These are phyloP conservation scores for Calliopum simillimum DNA, from an alignment of 2,888 invertebrate genomes.

Conservation along the genomic window DNA sequence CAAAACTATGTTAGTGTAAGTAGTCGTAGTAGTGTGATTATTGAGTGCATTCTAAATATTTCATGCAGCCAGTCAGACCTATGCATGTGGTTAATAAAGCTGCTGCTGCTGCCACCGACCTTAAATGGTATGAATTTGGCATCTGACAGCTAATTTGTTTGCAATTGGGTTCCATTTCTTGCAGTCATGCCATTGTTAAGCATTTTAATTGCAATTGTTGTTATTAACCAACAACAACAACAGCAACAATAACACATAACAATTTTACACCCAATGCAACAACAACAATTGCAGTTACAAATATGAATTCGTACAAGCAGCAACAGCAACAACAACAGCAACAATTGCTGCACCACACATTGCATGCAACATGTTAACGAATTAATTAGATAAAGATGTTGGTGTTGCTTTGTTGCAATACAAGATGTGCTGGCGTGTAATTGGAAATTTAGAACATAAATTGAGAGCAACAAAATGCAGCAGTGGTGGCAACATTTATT, in stretches of 20 bases:
- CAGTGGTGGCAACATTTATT: neutral
- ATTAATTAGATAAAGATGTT: slow-evolving; percentile 33
- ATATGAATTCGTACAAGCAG: neutral
- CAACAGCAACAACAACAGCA: slow-evolving; percentile 19
- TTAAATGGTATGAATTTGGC: slow-evolving; percentile 5
- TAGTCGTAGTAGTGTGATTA: too few relatives aligned
- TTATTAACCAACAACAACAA: neutral
- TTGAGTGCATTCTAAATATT: too few relatives aligned
- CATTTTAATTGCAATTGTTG: slow-evolving; percentile 7
- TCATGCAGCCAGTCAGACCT: too few relatives aligned
- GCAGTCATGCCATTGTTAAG: slow-evolving; percentile 5
- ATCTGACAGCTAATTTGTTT: neutral
- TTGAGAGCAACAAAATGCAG: slow-evolving; percentile 7
- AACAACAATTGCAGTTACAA: neutral
- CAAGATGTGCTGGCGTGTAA: slow-evolving; percentile 16
- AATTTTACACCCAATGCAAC: slow-evolving; percentile 18
- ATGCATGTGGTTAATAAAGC: too few relatives aligned
- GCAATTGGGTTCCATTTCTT: slow-evolving; percentile 16
- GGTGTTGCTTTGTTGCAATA: slow-evolving; percentile 1
- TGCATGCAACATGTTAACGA: slow-evolving; percentile 39
- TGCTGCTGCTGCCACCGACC: neutral
- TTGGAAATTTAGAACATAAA: slow-evolving; percentile 12
- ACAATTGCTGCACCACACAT: slow-evolving; percentile 20
- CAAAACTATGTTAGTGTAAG: too few relatives aligned
- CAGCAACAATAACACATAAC: slow-evolving; percentile 9